Evolutionary conservation across 2,888 invertebrate species (phyloP), one percentile per base, ranked within the genome.

Genomic region (Tribolium freemani): DNA sequence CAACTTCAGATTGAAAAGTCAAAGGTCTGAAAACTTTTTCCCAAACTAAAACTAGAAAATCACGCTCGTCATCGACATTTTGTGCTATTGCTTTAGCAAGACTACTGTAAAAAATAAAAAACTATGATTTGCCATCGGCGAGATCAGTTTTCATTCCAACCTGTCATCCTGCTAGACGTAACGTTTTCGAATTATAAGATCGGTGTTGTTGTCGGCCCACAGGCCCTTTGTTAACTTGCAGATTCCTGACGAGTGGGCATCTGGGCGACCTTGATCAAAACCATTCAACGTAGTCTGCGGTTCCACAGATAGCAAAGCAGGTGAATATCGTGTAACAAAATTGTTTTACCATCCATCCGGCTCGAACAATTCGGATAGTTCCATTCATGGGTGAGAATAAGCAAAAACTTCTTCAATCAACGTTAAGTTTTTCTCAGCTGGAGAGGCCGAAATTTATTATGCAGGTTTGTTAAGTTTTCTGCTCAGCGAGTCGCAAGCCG

Each of bases 251-350:
- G 74, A 74, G 79, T 78, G 78, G 76, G 78, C 75, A 79, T 71
- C 78, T 76, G 75, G 79, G 73, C 78, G 79, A 75, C 79, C 79
- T 80, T 80, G 79, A 76, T 77, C 76, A 74, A 75, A 78, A 74
- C 70, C 78, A 72, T 72, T 72, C 57, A 72, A 72, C 57, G 63
- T 61, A 57, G 72, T 69, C 69, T 72, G 72, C 64, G 64, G 72
- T 69, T 72, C 67, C 63, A 56, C 16, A 54, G 61, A 69, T 56
- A 54, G 63, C 56, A 63, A 48, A 71, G 54, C 66, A 71, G 66
- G 66, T 71, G 71, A 71, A 66, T 38, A 68, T 51, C 58, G 45
- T 66, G 44, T 54, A 54, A 66, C 51, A 44, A 64, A 66, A 54
- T 31, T 63, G 63, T 38, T 38, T 63, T 51, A 50, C 50, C 61